Evolutionary conservation across 2,113 vertebrate species (phyloP).

Genomic region (Callorhinus ursinus): DNA sequence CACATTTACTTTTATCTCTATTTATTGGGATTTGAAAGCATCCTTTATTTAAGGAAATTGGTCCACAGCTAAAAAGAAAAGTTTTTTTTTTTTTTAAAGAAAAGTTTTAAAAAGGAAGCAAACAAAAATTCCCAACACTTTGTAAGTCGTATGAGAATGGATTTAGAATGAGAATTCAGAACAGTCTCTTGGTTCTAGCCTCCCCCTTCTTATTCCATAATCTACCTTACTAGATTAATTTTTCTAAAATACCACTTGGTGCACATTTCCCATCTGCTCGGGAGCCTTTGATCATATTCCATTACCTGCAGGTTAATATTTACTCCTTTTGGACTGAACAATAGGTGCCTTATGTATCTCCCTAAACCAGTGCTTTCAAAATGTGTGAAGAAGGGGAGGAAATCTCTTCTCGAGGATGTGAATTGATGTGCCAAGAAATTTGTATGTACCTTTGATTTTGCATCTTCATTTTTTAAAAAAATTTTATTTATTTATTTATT

Average conservation of each 20-base stretch:
- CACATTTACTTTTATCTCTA: neutral
- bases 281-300: neutral
- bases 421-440: neutral
- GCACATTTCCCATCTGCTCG: neutral
- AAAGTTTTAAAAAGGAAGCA: neutral
- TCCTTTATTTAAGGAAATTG: neutral
- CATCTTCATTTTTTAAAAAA: neutral
- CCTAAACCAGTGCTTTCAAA: neutral
- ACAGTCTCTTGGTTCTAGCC: neutral
- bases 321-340: neutral
- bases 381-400: neutral
- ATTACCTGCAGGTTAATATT: neutral
- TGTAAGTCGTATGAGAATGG: neutral
- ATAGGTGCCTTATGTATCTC: neutral
- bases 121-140: neutral
- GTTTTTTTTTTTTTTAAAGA: too few relatives aligned
- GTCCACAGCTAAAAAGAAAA: neutral
- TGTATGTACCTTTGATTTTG: neutral
- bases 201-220: neutral
- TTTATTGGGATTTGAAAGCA: neutral
- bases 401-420: neutral
- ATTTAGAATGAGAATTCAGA: neutral
- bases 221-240: neutral
- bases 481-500: neutral
- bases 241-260: slow-evolving; percentile 3